Evolutionary conservation across 2,113 vertebrate species (phyloP), one percentile per base, ranked within the genome.

Genomic region (Osmerus eperlanus): DNA sequence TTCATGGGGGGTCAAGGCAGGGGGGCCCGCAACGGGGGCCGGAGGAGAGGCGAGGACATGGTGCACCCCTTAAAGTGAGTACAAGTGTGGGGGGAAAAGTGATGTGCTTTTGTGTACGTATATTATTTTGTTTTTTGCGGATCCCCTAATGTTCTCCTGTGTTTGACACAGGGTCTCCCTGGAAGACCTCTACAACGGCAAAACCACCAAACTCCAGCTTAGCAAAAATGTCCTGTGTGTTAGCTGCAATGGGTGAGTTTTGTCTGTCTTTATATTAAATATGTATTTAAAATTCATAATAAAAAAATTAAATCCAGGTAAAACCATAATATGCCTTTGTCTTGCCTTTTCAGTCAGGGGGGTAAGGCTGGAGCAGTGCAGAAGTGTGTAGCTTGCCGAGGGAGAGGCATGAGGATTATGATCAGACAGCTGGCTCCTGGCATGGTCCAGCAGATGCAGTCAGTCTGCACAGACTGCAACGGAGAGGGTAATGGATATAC

Each of bases 361-460:
- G 97, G 97, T 51, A 99, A 99, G 81, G 93, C 95, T 0, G 97
- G 97, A 86, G 96, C 97, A 0, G 96, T 99, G 84, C 97, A 99
- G 89, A 98, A 98, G 83, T 99, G 97, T 74, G 90, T 90, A 68
- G 93, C 95, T 56, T 99, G 97, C 86, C 92, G 96, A 78, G 97
- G 97, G 62, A 92, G 97, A 68, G 97, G 97, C 29, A 94, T 99
- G 64, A 94, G 96, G 75, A 95, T 99, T 86, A 97, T 99, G 95
- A 98, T 99, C 83, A 94, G 97, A 84, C 97, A 99, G 88, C 92
- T 99, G 91, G 97, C 95, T 72, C 96, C 97, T 1, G 97, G 97
- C 0, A 99, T 99, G 97, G 97, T 99, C 21, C 96, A 99, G 83
- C 97, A 99, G 91, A 98, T 99, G 97, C 96, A 99, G 87, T 98